A percentile compares a stretch with the other conserved stretches of the same genome.
phyloP scores from a whole-genome alignment of 1,140 invertebrate species.

The Brachystomella parvula region DNA sequence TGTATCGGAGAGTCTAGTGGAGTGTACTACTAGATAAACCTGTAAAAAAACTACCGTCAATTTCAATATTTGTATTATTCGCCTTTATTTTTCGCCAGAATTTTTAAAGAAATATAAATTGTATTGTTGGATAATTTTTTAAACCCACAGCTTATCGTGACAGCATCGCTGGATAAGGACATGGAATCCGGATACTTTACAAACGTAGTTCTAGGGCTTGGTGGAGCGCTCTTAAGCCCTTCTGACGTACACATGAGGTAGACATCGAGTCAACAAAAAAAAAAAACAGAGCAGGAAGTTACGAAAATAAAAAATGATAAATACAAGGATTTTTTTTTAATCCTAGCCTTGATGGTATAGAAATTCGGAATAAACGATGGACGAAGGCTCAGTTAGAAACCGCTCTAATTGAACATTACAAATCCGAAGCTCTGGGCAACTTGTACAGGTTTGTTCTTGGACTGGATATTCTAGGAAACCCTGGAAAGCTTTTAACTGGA shows the following conservation, averaged over 20 bases:
- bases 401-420: background rate
- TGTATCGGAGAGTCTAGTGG: background rate
- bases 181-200: background rate
- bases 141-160: background rate
- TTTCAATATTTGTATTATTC: no score
- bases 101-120: no score
- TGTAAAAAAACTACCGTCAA: background rate
- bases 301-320: no score
- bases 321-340: no score
- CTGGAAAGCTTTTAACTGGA: background rate
- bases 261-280: no score
- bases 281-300: no score
- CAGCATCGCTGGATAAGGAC: background rate
- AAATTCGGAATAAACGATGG: background rate
- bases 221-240: no score
- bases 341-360: background rate
- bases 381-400: background rate
- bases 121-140: background rate
- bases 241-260: no score
- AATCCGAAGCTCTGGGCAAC: background rate
- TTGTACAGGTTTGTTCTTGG: background rate
- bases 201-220: background rate
- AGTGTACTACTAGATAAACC: background rate
- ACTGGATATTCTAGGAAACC: constrained; percentile 8
- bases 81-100: no score